A percentile compares a stretch with the other conserved stretches of the same genome.
These are phyloP conservation scores for Phanerotoma sp. DNA, from an alignment of 2,888 invertebrate genomes.

Conservation along the genomic window DNA sequence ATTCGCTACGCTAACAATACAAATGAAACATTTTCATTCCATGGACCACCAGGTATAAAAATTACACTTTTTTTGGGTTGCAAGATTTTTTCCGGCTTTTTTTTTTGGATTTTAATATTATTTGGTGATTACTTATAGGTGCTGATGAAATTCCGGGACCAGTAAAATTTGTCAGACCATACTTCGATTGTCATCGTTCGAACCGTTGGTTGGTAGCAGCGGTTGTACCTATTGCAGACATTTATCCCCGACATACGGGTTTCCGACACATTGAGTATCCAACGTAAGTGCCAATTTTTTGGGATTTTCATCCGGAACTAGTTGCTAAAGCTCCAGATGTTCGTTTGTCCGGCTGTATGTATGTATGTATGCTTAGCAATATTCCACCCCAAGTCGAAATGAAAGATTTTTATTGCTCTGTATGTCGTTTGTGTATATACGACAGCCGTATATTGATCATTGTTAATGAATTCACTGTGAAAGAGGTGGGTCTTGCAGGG, in stretches of 20 bases:
- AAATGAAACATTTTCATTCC: constrained; percentile 95
- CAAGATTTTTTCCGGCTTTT: constrained; percentile 26
- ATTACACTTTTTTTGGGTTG: constrained; percentile 3
- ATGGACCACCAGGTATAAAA: constrained; percentile 75
- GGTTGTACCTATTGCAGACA: constrained; percentile 92
- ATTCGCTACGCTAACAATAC: constrained; percentile 93
- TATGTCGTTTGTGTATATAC: neutral
- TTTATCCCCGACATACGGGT: constrained; percentile 90
- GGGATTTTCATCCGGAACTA: constrained; percentile 8
- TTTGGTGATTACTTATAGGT: too few species aligned
- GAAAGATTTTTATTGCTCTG: constrained; percentile 9
- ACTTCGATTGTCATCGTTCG: constrained; percentile 93
- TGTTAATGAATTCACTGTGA: constrained; percentile 26
- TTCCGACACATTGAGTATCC: constrained; percentile 93
- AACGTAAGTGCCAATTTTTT: constrained; percentile 65
- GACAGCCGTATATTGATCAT: constrained; percentile 5
- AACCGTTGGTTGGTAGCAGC: constrained; percentile 96
- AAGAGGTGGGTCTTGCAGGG: constrained; percentile 19
- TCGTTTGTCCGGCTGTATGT: constrained; percentile 9
- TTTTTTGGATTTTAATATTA: too few species aligned
- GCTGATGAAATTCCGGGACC: constrained; percentile 91
- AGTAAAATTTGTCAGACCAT: constrained; percentile 91
- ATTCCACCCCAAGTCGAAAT: constrained; percentile 6
- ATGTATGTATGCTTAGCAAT: neutral
- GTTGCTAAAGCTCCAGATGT: constrained; percentile 15